These are phyloP conservation scores for Channa striata DNA, from an alignment of 2,797 vertebrate genomes.

Conservation along the genomic window DNA sequence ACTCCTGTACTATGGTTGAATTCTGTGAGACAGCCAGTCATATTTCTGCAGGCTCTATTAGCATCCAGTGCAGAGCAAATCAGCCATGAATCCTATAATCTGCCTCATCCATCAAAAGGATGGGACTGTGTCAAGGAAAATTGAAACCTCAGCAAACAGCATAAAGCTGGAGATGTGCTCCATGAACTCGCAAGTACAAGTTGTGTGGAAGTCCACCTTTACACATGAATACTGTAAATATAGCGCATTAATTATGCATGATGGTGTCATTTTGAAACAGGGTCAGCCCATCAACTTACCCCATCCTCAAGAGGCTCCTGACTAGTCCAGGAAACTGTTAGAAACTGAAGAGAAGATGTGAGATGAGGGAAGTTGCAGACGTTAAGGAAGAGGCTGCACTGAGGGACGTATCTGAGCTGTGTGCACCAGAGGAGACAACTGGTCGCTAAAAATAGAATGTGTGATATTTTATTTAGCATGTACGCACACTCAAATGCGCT, in stretches of 20 bases:
- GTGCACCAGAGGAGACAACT: constrained; percentile 50
- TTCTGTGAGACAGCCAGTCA: constrained; percentile 41
- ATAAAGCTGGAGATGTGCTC: constrained; percentile 13
- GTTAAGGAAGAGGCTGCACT: constrained; percentile 13
- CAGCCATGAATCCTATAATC: constrained; percentile 74
- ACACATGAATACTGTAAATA: constrained; percentile 44
- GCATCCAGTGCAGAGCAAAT: constrained; percentile 57
- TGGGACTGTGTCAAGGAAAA: constrained; percentile 50
- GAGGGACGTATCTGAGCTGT: constrained; percentile 32
- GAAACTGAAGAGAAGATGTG: constrained; percentile 22
- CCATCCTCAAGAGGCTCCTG: constrained; percentile 1
- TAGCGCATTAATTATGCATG: constrained; percentile 40
- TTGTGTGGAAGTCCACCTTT: constrained; percentile 28
- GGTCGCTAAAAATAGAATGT: constrained; percentile 58
- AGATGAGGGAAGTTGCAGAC: constrained; percentile 21
- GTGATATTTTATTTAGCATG: constrained; percentile 62
- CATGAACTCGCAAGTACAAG: constrained; percentile 21
- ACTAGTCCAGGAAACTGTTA: constrained; percentile 15
- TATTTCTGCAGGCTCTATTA: constrained; percentile 53
- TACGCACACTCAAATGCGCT: constrained; percentile 1
- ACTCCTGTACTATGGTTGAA: constrained; percentile 25
- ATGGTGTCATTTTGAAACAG: constrained; percentile 28
- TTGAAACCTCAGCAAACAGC: constrained; percentile 50
- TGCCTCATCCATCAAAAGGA: constrained; percentile 71
- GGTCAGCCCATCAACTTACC: constrained; percentile 20